phyloP scores from a whole-genome alignment of 2,797 vertebrate genomes.

The Mareca strepera region DNA sequence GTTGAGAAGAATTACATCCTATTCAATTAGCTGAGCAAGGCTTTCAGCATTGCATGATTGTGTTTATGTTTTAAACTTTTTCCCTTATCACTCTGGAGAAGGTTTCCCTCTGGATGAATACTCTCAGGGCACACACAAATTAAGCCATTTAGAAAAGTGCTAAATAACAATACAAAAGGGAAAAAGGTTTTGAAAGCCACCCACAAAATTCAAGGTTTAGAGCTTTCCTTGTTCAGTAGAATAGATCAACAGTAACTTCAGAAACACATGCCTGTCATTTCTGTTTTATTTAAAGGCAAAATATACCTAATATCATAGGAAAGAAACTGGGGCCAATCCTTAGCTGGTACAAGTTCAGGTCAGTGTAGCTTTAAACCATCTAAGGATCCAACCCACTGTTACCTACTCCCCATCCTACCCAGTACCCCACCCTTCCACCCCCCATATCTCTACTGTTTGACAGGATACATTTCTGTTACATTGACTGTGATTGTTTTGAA shows the following conservation, averaged over 20 bases:
- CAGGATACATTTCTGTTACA: background rate
- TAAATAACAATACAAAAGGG: slow-evolving; percentile 24
- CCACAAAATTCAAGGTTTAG: background rate
- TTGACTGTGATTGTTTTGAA: background rate
- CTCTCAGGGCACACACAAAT: background rate
- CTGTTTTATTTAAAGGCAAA: slow-evolving; percentile 36
- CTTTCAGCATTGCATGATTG: background rate
- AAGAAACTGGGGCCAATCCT: background rate
- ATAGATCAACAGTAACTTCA: background rate
- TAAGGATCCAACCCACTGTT: background rate
- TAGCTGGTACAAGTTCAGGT: background rate
- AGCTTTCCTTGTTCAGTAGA: background rate
- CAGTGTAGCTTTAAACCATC: background rate
- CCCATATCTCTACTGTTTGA: background rate
- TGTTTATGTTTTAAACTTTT: background rate
- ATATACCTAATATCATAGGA: background rate
- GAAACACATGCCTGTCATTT: background rate
- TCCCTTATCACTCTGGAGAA: slow-evolving; percentile 4
- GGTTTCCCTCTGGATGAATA: slow-evolving; percentile 1
- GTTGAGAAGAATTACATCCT: slow-evolving; percentile 27
- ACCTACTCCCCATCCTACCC: background rate
- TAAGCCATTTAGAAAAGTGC: slow-evolving; percentile 31
- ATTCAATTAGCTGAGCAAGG: background rate
- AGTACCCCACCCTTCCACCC: background rate
- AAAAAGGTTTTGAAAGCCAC: background rate